Base-by-base conservation (phyloP, 1,140 invertebrate species). In the Rhopalosiphum padi region DNA sequence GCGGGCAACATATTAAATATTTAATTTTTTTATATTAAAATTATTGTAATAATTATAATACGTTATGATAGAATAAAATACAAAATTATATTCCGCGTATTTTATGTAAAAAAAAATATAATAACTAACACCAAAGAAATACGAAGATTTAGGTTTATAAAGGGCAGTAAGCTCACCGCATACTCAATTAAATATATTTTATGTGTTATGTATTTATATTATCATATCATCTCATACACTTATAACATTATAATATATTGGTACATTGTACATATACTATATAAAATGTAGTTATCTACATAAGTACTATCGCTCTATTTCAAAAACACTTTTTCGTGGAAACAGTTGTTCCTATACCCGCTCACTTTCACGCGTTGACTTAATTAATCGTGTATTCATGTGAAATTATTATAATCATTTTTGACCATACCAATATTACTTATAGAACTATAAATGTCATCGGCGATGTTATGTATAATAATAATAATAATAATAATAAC, bases 391-490 rank as follows among this genome's bases (percentile, higher is more conserved):
- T 9, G 5, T 86, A 86, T 30, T n/a, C 85, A 18, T n/a, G 18
- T 46, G 41, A 30, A 48, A 48, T 87, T n/a, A 87, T 87, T 87
- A 7, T 43, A 25, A 85, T 85, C 0, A 85, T 85, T 85, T 85
- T 43, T 46, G 43, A 86, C 8, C 35, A 25, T 15, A 41, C 83
- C 41, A 48, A 87, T 48, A n/a, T 87, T 46, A 87, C 86, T 46
- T 87, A 48, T 21, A 87, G 43, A 51, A 22, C 87, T 53, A 53
- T 53, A 89, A 89, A 89, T 89, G 87, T 89, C 87, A 89, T 51
- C 41, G 2, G n/a, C 9, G 6, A 22, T 37, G 22, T 53, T n/a
- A n/a, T n/a, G 21, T 89, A 53, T 35, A 88, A 51, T 48, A n/a
- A 51, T 87, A 41, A 41, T 37, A 37, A 37, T n/a, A n/a, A n/a